phyloP scores from a whole-genome alignment of 2,113 vertebrate genomes.

The Aix galericulata region DNA sequence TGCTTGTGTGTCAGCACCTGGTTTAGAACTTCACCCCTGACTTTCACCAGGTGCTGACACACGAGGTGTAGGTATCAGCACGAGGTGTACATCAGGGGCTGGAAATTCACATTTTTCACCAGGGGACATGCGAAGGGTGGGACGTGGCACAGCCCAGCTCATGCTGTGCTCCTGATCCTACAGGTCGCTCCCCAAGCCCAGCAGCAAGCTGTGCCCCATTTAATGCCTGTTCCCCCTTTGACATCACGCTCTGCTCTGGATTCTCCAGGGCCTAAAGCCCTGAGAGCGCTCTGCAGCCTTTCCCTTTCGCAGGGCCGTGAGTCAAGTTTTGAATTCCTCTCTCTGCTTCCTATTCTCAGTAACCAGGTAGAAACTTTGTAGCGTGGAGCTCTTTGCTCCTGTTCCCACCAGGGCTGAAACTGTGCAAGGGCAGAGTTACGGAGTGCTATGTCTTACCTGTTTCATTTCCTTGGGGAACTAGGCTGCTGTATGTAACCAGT shows the following conservation, averaged over 20 bases:
- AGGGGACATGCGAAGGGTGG: background rate
- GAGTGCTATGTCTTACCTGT: rapidly evolving
- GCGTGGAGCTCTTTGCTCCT: background rate
- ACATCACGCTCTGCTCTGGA: rapidly evolving
- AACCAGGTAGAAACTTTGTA: background rate
- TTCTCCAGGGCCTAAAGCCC: background rate
- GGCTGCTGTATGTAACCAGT: rapidly evolving
- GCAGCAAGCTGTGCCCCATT: background rate
- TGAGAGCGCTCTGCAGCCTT: background rate
- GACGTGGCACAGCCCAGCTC: background rate
- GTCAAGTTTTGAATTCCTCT: background rate
- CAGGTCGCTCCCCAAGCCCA: background rate
- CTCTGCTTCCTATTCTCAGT: background rate
- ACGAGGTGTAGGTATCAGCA: background rate
- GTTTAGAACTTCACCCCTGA: no score
- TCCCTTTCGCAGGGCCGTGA: background rate
- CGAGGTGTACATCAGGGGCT: background rate
- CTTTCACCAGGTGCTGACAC: no score
- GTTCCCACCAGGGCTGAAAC: background rate
- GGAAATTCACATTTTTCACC: rapidly evolving
- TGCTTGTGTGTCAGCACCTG: background rate
- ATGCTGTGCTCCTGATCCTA: background rate
- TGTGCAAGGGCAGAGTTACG: no score
- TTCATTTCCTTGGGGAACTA: background rate
- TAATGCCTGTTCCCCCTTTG: no score